Conservation (phyloP, 2,113 vertebrate species). For the Cyanistes caeruleus region DNA sequence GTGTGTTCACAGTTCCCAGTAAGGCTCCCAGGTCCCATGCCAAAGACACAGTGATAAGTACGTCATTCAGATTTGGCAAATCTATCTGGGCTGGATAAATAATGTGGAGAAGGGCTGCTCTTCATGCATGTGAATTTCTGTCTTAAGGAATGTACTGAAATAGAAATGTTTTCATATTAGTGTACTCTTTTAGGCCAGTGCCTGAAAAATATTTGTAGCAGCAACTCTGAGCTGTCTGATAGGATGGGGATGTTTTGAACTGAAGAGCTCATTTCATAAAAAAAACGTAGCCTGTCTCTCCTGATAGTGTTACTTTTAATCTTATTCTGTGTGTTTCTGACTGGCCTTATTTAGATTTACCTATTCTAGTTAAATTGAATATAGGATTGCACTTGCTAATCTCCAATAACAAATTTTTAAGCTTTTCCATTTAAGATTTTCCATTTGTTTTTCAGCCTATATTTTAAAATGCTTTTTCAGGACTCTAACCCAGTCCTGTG, state of each 20-base stretch:
- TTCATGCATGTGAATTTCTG: not conserved
- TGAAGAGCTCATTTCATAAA: not conserved
- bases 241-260: not conserved
- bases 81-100: not conserved
- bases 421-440: not conserved
- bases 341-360: not conserved
- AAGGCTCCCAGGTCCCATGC: conserved; percentile 44
- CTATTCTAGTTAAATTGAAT: not conserved
- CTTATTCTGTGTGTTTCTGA: not conserved
- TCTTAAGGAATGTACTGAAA: not conserved
- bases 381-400: not conserved
- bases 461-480: not conserved
- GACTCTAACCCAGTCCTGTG: not conserved
- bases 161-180: not conserved
- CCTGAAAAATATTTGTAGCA: not conserved
- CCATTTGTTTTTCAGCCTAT: not conserved
- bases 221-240: not conserved
- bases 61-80: conserved; percentile 49
- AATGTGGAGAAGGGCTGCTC: not conserved
- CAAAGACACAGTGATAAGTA: conserved; percentile 14
- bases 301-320: not conserved
- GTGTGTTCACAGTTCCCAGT: conserved; percentile 40
- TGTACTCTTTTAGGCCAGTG: not conserved
- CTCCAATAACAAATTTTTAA: not conserved
- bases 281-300: not conserved